phyloP scores from a whole-genome alignment of 2,888 invertebrate genomes.

The Camponotus fellah region DNA sequence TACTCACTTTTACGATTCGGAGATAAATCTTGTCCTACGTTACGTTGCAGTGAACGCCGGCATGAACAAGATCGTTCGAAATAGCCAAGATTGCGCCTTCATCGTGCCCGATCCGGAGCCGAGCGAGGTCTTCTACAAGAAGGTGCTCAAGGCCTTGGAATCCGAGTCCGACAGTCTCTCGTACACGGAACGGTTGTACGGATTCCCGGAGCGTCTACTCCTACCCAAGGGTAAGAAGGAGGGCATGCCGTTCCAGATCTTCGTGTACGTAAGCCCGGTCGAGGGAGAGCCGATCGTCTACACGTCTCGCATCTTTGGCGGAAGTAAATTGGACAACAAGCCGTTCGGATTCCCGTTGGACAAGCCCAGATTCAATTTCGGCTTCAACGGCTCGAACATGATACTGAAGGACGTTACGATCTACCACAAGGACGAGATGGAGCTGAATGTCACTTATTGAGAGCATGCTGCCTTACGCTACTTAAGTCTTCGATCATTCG shows the following conservation, averaged over 20 bases:
- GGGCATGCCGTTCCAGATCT: constrained; percentile 90
- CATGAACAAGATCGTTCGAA: constrained; percentile 90
- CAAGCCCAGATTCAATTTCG: constrained; percentile 88
- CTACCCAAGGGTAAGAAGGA: constrained; percentile 90
- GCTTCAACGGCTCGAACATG: constrained; percentile 90
- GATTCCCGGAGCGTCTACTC: constrained; percentile 91
- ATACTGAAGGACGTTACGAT: constrained; percentile 89
- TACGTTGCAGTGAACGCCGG: constrained; percentile 87
- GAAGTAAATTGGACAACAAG: constrained; percentile 87
- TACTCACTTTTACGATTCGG: background rate
- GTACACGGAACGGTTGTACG: constrained; percentile 86
- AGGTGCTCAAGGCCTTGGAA: constrained; percentile 81
- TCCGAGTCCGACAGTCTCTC: constrained; percentile 86
- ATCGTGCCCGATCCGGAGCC: constrained; percentile 87
- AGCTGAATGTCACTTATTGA: constrained; percentile 78
- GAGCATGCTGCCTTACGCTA: background rate
- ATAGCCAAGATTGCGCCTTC: constrained; percentile 90
- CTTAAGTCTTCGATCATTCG: background rate
- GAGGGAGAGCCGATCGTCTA: constrained; percentile 86
- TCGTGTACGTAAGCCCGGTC: constrained; percentile 89
- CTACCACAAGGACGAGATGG: constrained; percentile 88
- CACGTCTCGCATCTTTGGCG: constrained; percentile 84
- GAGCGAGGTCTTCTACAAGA: constrained; percentile 79
- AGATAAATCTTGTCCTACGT: background rate
- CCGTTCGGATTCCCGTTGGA: constrained; percentile 93